Conservation (phyloP, 2,113 vertebrate species). For the Cyanocitta stelleri region DNA sequence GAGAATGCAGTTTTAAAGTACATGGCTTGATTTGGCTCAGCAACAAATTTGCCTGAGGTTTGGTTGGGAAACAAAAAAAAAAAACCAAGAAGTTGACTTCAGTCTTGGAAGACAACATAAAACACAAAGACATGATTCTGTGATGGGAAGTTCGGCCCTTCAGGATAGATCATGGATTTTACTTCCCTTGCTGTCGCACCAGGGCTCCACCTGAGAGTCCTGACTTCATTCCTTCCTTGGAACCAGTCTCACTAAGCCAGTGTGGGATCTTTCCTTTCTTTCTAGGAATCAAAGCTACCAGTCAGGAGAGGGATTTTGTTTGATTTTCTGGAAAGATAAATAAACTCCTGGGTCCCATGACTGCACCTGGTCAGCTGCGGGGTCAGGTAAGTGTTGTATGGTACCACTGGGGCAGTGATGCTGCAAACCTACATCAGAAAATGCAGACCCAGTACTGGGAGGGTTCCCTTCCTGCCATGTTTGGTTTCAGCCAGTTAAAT, state of each 20-base stretch:
- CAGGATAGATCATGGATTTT: not conserved
- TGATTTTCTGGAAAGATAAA: not conserved
- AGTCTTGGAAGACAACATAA: not conserved
- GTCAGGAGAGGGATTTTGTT: not conserved
- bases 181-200: not conserved
- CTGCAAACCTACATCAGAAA: not conserved
- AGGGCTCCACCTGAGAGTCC: not conserved
- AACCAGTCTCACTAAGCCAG: not conserved
- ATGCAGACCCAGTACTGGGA: not conserved
- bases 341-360: not conserved
- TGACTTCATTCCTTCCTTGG: not conserved
- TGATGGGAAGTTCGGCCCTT: not conserved
- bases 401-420: not conserved
- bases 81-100: not conserved
- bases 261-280: not conserved
- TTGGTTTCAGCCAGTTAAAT: not conserved
- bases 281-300: not conserved
- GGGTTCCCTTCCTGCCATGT: not conserved
- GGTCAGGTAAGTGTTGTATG: accelerated
- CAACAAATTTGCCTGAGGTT: not conserved
- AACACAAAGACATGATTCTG: not conserved
- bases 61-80: not conserved
- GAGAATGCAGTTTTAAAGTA: not conserved
- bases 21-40: not conserved
- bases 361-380: not conserved